Evolutionary conservation across 2,113 vertebrate species (phyloP).

Genomic region (Scophthalmus maximus): DNA sequence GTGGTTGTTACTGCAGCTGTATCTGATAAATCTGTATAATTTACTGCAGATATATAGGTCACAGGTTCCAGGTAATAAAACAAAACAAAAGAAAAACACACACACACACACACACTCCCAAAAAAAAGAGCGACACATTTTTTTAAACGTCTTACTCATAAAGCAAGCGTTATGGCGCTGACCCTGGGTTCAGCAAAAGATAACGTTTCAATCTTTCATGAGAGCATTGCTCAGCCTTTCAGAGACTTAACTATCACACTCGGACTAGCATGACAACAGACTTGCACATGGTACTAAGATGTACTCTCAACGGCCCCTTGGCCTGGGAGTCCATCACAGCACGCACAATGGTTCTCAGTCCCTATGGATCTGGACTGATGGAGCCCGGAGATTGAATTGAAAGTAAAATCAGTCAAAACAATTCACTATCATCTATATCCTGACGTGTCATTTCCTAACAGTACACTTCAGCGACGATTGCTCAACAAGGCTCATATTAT

Average conservation of each 20-base stretch:
- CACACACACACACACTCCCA: constrained; percentile 9
- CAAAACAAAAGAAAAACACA: constrained; percentile 30
- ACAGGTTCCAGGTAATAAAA: constrained; percentile 39
- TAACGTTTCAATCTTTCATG: constrained; percentile 31
- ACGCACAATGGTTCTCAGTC: constrained; percentile 1
- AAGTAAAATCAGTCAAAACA: neutral
- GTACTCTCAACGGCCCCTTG: neutral
- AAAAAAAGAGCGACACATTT: neutral
- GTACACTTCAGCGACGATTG: constrained; percentile 2
- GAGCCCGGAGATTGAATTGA: neutral
- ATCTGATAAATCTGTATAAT: constrained; percentile 25
- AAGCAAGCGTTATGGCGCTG: constrained; percentile 1
- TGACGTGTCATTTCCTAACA: constrained; percentile 2
- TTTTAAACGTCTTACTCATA: constrained; percentile 11
- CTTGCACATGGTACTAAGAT: neutral
- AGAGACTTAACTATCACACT: constrained; percentile 1
- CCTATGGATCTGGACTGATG: constrained; percentile 15
- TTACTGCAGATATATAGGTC: constrained; percentile 30
- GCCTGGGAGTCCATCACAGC: neutral
- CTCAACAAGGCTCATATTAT: constrained; percentile 15
- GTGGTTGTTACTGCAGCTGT: neutral
- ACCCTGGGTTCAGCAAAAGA: neutral
- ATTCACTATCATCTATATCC: neutral
- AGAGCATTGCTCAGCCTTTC: constrained; percentile 19
- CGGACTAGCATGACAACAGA: neutral